These are phyloP conservation scores for Morpho helenor DNA, from an alignment of 2,888 invertebrate genomes.

Conservation along the genomic window DNA sequence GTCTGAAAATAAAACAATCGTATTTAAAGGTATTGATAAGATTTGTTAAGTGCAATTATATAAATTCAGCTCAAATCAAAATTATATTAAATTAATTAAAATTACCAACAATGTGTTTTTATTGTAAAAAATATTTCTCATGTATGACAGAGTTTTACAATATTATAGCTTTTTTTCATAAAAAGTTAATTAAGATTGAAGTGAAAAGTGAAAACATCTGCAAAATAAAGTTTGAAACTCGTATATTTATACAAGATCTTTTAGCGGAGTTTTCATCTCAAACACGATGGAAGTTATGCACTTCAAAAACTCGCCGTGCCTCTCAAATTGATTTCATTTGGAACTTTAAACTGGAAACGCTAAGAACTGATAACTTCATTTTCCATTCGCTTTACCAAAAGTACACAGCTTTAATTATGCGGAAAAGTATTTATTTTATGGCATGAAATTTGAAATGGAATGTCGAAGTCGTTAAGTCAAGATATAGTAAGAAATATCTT, in stretches of 20 bases:
- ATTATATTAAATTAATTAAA: too few relatives aligned
- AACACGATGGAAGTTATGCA: slow-evolving; percentile 24
- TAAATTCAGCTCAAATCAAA: too few relatives aligned
- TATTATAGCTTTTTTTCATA: too few relatives aligned
- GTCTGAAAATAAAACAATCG: too few relatives aligned
- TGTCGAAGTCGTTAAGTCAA: too few relatives aligned
- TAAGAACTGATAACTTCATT: slow-evolving; percentile 45
- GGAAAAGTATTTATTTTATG: slow-evolving; percentile 1
- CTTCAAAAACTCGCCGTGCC: slow-evolving; percentile 46
- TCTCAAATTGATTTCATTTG: slow-evolving; percentile 58
- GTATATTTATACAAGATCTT: slow-evolving; percentile 20
- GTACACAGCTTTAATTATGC: slow-evolving; percentile 21
- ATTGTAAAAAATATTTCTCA: too few relatives aligned
- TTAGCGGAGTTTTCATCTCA: slow-evolving; percentile 19
- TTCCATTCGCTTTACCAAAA: slow-evolving; percentile 34
- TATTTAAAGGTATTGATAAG: too few relatives aligned
- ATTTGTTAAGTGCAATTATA: neutral
- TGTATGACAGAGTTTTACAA: too few relatives aligned
- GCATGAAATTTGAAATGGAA: too few relatives aligned
- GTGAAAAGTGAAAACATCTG: neutral
- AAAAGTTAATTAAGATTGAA: neutral
- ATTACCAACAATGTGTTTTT: too few relatives aligned
- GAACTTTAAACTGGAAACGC: slow-evolving; percentile 42
- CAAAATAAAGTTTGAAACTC: slow-evolving; percentile 18
- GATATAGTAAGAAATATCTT: too few relatives aligned